These are phyloP conservation scores for Rhysida immarginata DNA, from an alignment of 1,140 invertebrate species.

Conservation along the genomic window DNA sequence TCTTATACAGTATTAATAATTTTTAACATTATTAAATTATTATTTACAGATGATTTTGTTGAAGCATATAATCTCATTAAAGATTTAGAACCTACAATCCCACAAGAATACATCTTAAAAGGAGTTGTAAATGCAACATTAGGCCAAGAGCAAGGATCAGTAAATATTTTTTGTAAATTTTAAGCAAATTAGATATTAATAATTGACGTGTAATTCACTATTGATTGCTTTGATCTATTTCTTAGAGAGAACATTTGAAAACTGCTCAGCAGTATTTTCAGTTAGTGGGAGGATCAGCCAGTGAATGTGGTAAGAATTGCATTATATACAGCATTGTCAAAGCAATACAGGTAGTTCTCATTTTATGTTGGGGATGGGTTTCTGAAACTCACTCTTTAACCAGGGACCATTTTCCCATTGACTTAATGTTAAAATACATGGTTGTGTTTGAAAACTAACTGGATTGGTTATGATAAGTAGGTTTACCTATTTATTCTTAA, in stretches of 20 bases:
- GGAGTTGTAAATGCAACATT: conserved; percentile 87
- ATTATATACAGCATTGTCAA: too few relatives aligned
- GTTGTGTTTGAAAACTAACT: too few relatives aligned
- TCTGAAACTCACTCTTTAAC: too few relatives aligned
- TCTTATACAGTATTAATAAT: too few relatives aligned
- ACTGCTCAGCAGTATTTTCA: conserved; percentile 92
- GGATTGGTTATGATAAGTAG: too few relatives aligned
- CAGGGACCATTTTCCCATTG: too few relatives aligned
- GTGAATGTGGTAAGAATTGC: conserved; percentile 61
- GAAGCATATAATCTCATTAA: conserved; percentile 84
- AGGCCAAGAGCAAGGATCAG: conserved; percentile 79
- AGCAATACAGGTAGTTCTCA: too few relatives aligned
- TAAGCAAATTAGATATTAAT: too few relatives aligned
- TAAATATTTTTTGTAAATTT: conserved; percentile 34
- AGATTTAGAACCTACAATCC: conserved; percentile 78
- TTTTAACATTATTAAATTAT: neutral
- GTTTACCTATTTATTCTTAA: too few relatives aligned
- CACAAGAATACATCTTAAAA: conserved; percentile 92
- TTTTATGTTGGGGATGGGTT: too few relatives aligned
- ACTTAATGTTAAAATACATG: too few relatives aligned
- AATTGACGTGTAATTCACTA: too few relatives aligned
- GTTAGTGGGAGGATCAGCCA: conserved; percentile 83
- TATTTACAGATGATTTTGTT: conserved; percentile 52
- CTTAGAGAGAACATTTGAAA: conserved; percentile 81
- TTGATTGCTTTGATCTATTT: conserved; percentile 14